These are phyloP conservation scores for Gracilinanus agilis DNA, from an alignment of 2,113 vertebrate species.

Conservation along the genomic window DNA sequence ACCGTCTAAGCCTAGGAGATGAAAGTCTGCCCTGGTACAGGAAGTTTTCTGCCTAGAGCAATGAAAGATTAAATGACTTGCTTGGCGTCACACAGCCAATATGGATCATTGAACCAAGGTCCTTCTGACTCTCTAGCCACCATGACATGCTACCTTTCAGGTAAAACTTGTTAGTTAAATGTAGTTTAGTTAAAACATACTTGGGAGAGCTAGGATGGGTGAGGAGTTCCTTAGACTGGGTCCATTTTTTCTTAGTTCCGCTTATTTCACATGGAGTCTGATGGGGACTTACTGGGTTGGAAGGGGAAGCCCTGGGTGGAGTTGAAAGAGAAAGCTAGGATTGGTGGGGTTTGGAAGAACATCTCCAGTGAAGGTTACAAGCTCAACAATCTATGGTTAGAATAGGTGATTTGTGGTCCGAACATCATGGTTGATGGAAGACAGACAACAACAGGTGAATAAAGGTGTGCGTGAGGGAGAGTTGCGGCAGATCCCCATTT, in stretches of 20 bases:
- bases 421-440: background rate
- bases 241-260: too few relatives aligned
- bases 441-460: background rate
- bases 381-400: background rate
- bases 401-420: background rate
- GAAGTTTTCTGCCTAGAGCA: background rate
- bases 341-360: background rate
- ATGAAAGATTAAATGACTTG: background rate
- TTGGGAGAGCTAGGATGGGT: background rate
- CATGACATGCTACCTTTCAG: too few relatives aligned
- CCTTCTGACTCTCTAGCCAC: background rate
- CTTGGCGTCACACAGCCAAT: background rate
- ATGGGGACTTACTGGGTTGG: too few relatives aligned
- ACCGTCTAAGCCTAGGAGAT: background rate
- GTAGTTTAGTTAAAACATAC: background rate
- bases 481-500: background rate
- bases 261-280: too few relatives aligned
- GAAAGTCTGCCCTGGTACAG: background rate
- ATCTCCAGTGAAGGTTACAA: background rate
- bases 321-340: background rate
- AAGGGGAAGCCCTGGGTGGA: background rate
- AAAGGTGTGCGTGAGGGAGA: background rate
- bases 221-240: background rate
- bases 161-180: background rate
- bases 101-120: background rate